These are phyloP conservation scores for Macaria liturata DNA, from an alignment of 2,888 invertebrate species.

Conservation along the genomic window DNA sequence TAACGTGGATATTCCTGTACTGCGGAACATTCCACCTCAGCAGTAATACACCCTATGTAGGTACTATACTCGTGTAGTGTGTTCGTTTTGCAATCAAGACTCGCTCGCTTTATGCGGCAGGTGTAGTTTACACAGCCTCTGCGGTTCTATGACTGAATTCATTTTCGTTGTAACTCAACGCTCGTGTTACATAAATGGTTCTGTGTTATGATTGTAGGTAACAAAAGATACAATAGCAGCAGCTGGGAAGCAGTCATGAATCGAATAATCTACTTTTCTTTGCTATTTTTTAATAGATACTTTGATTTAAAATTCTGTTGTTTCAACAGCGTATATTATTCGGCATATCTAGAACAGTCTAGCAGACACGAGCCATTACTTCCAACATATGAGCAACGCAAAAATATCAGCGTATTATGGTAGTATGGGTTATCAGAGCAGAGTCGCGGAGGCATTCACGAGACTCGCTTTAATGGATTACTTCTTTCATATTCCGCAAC, in stretches of 20 bases:
- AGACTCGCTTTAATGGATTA: slow-evolving; percentile 79
- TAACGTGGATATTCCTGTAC: slow-evolving; percentile 53
- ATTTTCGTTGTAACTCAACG: no score
- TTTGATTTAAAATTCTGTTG: no score
- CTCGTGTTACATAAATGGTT: no score
- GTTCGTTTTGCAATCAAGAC: slow-evolving; percentile 13
- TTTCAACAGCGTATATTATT: background rate
- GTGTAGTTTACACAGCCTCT: slow-evolving; percentile 7
- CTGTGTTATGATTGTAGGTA: no score
- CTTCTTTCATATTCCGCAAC: slow-evolving; percentile 78
- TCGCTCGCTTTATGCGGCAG: slow-evolving; percentile 4
- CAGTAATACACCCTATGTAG: no score
- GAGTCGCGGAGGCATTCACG: slow-evolving; percentile 71
- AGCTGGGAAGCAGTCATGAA: no score
- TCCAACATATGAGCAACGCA: slow-evolving; percentile 83
- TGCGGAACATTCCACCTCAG: slow-evolving; percentile 1
- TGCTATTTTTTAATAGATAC: no score
- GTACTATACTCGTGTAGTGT: background rate
- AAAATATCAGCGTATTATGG: slow-evolving; percentile 83
- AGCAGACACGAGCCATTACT: slow-evolving; percentile 75
- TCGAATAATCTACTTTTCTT: no score
- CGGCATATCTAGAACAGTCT: slow-evolving; percentile 50
- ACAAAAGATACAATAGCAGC: no score
- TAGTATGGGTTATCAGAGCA: slow-evolving; percentile 81
- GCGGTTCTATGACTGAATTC: background rate